phyloP scores from a whole-genome alignment of 2,888 invertebrate genomes.

The Xanthorhoe designata region DNA sequence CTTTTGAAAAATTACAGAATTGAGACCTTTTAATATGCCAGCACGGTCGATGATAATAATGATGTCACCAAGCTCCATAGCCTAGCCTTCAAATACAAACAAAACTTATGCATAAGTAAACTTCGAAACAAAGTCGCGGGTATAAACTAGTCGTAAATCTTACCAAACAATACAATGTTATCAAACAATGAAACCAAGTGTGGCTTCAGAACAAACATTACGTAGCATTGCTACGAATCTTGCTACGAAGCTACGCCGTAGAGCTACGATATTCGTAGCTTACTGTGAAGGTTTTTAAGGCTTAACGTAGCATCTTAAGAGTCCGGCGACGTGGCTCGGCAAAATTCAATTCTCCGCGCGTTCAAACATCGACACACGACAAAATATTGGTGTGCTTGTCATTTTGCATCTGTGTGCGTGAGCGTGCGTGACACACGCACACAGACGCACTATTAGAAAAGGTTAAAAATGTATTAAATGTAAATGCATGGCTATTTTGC shows the following conservation, averaged over 20 bases:
- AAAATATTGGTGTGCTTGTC: too few relatives aligned
- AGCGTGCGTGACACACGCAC: too few relatives aligned
- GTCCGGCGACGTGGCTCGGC: too few relatives aligned
- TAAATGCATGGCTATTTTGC: too few relatives aligned
- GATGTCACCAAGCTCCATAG: not conserved
- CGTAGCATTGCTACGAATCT: conserved; percentile 5
- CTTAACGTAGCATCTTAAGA: too few relatives aligned
- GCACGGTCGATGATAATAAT: not conserved
- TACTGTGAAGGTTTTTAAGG: not conserved
- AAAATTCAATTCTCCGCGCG: too few relatives aligned
- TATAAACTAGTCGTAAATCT: conserved; percentile 25
- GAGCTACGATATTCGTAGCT: conserved; percentile 1
- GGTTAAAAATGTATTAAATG: too few relatives aligned
- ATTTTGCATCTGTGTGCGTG: too few relatives aligned
- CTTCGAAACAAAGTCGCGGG: conserved; percentile 14
- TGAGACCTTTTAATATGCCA: too few relatives aligned
- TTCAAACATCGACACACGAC: too few relatives aligned
- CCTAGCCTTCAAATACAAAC: not conserved
- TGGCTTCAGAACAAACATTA: conserved; percentile 27
- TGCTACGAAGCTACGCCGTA: conserved; percentile 1
- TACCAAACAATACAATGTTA: conserved; percentile 27
- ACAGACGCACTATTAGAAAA: too few relatives aligned
- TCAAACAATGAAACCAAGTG: conserved; percentile 28
- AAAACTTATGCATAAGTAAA: not conserved
- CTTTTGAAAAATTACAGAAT: too few relatives aligned